Evolutionary conservation across 2,888 invertebrate species (phyloP), one percentile per base, ranked within the genome.

Genomic region (Oeneis ivallda): DNA sequence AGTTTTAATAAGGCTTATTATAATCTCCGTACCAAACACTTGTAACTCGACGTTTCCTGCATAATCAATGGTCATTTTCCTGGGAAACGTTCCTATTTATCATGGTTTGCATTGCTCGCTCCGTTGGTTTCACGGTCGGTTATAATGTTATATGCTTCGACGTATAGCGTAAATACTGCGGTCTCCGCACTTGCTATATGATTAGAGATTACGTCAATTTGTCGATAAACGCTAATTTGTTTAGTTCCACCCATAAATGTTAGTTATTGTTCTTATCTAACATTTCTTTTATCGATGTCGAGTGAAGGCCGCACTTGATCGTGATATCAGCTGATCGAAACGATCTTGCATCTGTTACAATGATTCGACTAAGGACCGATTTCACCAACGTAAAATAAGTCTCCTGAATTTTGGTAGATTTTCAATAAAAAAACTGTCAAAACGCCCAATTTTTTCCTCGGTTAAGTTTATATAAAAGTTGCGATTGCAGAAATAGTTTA

Each of bases 1-100:
- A 73, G 79, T 88, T 81, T 82, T 82, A 85, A 88, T 83, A 80
- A 79, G 76, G 70, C 80, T 80, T 78, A 83, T 87, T 81, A 79
- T 79, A 76, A 74, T 75, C 72, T 69, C 67, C 67, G 73, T 77
- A 72, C 75, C 75, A 73, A 71, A 75, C 74, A 75, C 69, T 74
- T 75, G 73, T 73, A 71, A 71, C 71, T 74, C 64, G 71, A 73
- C 77, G 78, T 79, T 86, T 84, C 85, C 84, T 83, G 76, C 79
- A 81, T 83, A 81, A 83, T 82, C 79, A 78, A 75, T 77, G 74
- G 71, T 71, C 67, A 70, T 73, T 75, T 70, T 74, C 71, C 75
- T 79, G 72, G 67, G 69, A 69, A 72, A 75, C 70, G 77, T 84
- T 81, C 80, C 80, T 83, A 62, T 78, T 77, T 74, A 79, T 79